Conservation (phyloP, 1,140 invertebrate species). For the Drosophila quadrilineata region DNA sequence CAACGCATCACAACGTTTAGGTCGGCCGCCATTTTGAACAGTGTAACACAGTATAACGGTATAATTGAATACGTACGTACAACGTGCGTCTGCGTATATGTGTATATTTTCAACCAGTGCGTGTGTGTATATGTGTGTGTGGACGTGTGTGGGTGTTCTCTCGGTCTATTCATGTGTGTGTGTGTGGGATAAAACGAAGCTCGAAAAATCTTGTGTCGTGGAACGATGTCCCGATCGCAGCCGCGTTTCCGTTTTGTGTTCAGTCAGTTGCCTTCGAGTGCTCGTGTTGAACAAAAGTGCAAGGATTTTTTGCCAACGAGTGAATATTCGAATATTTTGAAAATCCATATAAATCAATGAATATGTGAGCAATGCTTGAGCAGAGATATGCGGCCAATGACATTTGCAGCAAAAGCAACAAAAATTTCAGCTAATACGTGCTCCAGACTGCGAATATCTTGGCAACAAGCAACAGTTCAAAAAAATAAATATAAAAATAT, state of each 20-base stretch:
- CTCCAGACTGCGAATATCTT: conserved; percentile 16
- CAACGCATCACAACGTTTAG: conserved; percentile 44
- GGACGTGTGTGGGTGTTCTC: conserved; percentile 1
- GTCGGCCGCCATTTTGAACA: conserved; percentile 33
- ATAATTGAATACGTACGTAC: conserved; percentile 21
- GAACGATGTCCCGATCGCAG: conserved; percentile 52
- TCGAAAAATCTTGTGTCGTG: conserved; percentile 6
- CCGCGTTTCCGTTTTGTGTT: conserved; percentile 29
- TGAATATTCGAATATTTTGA: background rate
- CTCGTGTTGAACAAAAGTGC: conserved; percentile 32
- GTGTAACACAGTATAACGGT: conserved; percentile 56
- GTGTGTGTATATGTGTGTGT: background rate
- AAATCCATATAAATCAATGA: background rate
- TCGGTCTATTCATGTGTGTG: background rate
- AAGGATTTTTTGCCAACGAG: conserved; percentile 25
- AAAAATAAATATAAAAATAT: conserved; percentile 3
- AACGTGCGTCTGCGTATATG: background rate
- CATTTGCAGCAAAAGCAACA: conserved; percentile 7
- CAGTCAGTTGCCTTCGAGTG: conserved; percentile 47
- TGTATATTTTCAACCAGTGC: no score
- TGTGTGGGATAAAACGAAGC: conserved; percentile 16
- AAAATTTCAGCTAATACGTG: conserved; percentile 32
- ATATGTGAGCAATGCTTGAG: conserved; percentile 14
- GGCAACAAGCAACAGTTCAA: conserved; percentile 3
- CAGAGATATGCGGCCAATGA: background rate